Base-by-base conservation (phyloP, 92 coral and sea anemone species). In the Diadumene lineata region DNA sequence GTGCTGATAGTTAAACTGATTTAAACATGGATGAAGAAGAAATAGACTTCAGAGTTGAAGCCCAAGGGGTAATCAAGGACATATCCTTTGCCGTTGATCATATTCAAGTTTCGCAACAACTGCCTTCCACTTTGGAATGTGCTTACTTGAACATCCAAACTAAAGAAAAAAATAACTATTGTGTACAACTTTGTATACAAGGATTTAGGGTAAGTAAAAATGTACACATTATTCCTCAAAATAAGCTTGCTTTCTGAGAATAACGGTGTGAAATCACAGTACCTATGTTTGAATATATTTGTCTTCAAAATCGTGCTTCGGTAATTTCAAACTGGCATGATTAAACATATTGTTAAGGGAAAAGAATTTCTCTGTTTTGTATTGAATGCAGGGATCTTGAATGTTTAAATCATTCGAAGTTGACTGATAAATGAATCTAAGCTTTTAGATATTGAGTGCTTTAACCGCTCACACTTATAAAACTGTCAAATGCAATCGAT, bases 41-140 rank as follows among this genome's bases (percentile, higher is more conserved):
- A 81, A 92, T 94, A 48, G 97, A 94, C 87, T 94, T 94, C 58
- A 87, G 89, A 66, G 75, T 61, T 44, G 98, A 94, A 80, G 98
- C 98, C 21, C 82, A 81, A 70, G 86, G 81, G 17, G 89, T 88
- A 33, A 85, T 87, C 31, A 76, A 70, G 24, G 98, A 94, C 75
- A 84, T 92, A 4, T 76, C 89, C 31, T 85, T 92, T n/a, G 81
- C 90, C 18, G 96, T 94, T 2, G 70, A 86, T 29, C 70, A 76
- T 58, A 94, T 94, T 11, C 56, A 44, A 24, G 74, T 92, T 22
- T 94, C 98, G 23, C 61, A 66, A n/a, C 75, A 72, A 56, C 88
- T 94, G 1, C 90, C 93, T 11, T 72, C 88, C 13, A 81, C 89
- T 8, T 73, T 81, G 50, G 89, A 92, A 21, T 69, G 86, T 73